Evolutionary conservation across 2,113 vertebrate genomes (phyloP).

Genomic region (Pelvicachromis taeniatus): DNA sequence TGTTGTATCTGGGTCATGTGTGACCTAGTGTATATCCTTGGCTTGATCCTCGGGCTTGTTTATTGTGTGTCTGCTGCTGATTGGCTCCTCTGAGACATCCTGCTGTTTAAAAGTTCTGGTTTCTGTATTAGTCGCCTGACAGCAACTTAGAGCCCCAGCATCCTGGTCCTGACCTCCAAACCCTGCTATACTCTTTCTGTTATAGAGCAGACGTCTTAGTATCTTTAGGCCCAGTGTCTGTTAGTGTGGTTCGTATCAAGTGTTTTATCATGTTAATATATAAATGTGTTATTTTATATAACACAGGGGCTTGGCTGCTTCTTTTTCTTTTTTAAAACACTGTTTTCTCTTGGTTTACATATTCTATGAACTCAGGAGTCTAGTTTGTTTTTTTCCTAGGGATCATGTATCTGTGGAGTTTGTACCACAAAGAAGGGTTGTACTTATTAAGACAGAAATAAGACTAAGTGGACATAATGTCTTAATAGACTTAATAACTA

Average conservation of each 20-base stretch:
- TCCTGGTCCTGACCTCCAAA: background rate
- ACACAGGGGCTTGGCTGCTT: background rate
- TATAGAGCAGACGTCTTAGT: background rate
- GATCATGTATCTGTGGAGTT: background rate
- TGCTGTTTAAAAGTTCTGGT: background rate
- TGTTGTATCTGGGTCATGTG: background rate
- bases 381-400: background rate
- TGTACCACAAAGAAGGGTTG: background rate
- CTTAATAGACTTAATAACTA: background rate
- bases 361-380: background rate
- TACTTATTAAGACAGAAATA: background rate
- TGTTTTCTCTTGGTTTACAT: background rate
- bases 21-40: too few species aligned
- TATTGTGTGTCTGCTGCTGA: background rate
- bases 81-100: background rate
- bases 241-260: background rate
- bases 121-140: background rate
- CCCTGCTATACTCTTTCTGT: background rate
- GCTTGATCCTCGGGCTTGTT: background rate
- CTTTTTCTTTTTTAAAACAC: background rate
- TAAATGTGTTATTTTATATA: background rate
- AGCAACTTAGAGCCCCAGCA: background rate
- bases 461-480: background rate
- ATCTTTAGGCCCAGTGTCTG: background rate
- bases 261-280: background rate